These are phyloP conservation scores for Chrosomus eos DNA, from an alignment of 2,797 vertebrate genomes.

Conservation along the genomic window DNA sequence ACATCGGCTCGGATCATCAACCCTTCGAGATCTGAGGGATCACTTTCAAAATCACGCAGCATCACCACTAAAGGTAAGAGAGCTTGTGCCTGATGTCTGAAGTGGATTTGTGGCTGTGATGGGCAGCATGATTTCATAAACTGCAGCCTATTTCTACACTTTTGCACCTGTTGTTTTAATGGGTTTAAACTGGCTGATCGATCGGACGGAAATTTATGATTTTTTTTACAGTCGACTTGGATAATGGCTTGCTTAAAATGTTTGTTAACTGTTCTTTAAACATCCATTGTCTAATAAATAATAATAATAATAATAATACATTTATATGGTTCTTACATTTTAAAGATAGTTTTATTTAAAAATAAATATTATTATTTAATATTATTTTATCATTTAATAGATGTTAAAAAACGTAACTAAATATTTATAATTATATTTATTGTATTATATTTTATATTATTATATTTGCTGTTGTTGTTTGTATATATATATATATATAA, in stretches of 20 bases:
- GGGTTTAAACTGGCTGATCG: not conserved
- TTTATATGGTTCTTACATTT: not conserved
- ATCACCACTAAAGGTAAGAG: constrained; percentile 67
- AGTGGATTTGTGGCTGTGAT: not conserved
- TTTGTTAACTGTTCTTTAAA: not conserved
- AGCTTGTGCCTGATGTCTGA: not conserved
- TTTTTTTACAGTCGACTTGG: not conserved
- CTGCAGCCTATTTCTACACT: not conserved
- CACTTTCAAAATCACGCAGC: constrained; percentile 45
- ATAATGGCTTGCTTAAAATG: not conserved
- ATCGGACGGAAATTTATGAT: not conserved
- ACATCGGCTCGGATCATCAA: constrained; percentile 53
- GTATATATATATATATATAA: too few relatives aligned
- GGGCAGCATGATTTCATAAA: not conserved
- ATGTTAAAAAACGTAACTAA: not conserved
- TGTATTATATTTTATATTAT: not conserved
- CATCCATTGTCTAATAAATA: not conserved
- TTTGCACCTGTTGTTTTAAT: constrained; percentile 61
- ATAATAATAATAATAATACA: not conserved
- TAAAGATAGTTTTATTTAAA: not conserved
- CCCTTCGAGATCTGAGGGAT: constrained; percentile 57
- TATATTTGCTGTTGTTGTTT: not conserved
- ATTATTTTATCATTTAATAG: not conserved
- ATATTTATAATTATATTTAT: not conserved
- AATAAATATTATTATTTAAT: not conserved